Evolutionary conservation across 1,140 invertebrate species (phyloP), one percentile per base, ranked within the genome.

Genomic region (Lucilia sericata): DNA sequence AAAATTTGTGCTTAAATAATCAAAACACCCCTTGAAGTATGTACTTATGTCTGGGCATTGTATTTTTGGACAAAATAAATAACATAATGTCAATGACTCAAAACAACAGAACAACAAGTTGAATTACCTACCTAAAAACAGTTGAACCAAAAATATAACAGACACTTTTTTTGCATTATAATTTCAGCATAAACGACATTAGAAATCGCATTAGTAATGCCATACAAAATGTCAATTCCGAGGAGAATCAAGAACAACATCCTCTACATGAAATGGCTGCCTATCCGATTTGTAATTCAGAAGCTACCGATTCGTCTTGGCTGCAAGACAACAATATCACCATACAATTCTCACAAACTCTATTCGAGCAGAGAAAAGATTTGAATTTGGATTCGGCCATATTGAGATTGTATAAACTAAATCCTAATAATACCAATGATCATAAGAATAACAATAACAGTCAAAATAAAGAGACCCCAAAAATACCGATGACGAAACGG

Each of bases 231-330:
- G 74, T 75, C 8, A 86, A 84, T 42, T 75, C 74, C 7, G 74
- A 82, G 47, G 81, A 81, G 21, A 84, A 36, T 25, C 42, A 19
- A 3, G 83, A 85, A 47, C 84, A 86, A 0, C 84, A 87, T 55
- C 55, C 87, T 4, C 9, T 82, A 19, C 88, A 88, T 84, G 86
- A 87, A 83, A 88, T 86, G 84, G 89, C 89, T 17, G 89, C 87
- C 30, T 91, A 89, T 84, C 89, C 89, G 21, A 85, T 88, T 8
- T 91, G 89, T 83, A 88, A 87, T 84, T 85, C 83, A 0, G 89
- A 90, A 34, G 87, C 86, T 2, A 89, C 84, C 19, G 86, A 81
- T 7, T 65, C 83, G 5, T 85, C 87, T 13, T 91, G 89, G 89
- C 83, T 87, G 34, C 84, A 85, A 12, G 86, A 85, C 25, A 86